Evolutionary conservation across 2,888 invertebrate genomes (phyloP), one percentile per base, ranked within the genome.

Genomic region (Lissonota sp.): DNA sequence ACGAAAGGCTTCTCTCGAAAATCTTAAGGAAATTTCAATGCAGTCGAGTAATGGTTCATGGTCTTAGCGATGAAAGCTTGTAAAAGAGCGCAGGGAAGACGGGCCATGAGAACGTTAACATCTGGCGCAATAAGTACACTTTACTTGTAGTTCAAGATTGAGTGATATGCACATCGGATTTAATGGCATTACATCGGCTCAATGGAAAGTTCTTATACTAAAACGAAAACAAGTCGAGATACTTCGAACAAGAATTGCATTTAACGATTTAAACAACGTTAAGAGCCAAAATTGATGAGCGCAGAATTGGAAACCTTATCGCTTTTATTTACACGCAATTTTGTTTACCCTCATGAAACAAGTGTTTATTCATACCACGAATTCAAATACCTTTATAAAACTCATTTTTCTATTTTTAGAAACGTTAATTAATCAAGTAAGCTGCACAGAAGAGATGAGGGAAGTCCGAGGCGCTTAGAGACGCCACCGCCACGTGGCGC

Each of bases 41-140:
- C 51, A n/a, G 49, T 37, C 10, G 49, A 40, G 60, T 60, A 67
- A 53, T 70, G 26, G n/a, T 44, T 44, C 37, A 37, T 26, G 53
- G 71, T 51, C 39, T 62, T 53, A 71, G 26, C n/a, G 42, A 10
- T 6, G 60, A 60, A 10, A 40, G 14, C 6, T 60, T 12, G 6
- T 5, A 6, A 14, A 26, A 49, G 14, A 58, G 37, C 7, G 26
- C 7, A 1, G 62, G 44, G 16, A 53, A 14, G 5, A 14, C 8
- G 10, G 16, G 6, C 4, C 39, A 40, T 66, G 66, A 51, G 51
- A 51, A 66, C n/a, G 42, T 12, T 6, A 40, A 62, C 16, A 40
- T 6, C 51, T 51, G 62, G 37, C 26, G 26, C 62, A 53, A 71
- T 62, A 57, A 69, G 69, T 60, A 40, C 4, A n/a, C 14, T 8